Percentiles rank a stretch among this genome's conserved stretches.
Evolutionary conservation across 1,140 invertebrate genomes (phyloP).

Genomic region (Episyrphus balteatus): DNA sequence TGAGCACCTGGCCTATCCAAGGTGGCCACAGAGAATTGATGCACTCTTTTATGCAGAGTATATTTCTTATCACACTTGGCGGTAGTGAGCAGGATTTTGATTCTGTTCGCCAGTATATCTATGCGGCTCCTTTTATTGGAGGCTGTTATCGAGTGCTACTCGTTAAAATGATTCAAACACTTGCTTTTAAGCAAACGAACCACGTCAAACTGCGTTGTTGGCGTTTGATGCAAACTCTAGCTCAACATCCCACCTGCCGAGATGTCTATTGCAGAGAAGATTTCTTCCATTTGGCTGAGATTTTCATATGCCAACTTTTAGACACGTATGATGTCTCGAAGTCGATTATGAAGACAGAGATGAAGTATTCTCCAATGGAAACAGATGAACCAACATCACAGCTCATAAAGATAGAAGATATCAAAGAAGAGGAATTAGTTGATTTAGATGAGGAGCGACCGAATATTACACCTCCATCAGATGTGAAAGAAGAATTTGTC

Average conservation of each 20-base stretch:
- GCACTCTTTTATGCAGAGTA: slow-evolving; percentile 19
- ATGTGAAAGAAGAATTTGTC: no score
- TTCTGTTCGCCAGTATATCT: slow-evolving; percentile 15
- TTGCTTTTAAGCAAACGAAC: slow-evolving; percentile 27
- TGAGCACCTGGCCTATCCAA: slow-evolving; percentile 19
- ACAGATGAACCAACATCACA: slow-evolving; percentile 11
- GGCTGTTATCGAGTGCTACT: slow-evolving; percentile 23
- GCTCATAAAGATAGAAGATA: neutral
- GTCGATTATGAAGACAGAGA: slow-evolving; percentile 16
- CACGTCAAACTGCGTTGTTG: slow-evolving; percentile 23
- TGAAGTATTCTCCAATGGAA: neutral
- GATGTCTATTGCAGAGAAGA: slow-evolving; percentile 20
- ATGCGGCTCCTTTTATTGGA: slow-evolving; percentile 25
- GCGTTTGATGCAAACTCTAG: slow-evolving; percentile 22
- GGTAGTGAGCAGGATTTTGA: slow-evolving; percentile 15
- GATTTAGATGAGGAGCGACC: no score
- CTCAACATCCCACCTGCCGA: slow-evolving; percentile 19
- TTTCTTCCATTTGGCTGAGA: slow-evolving; percentile 29
- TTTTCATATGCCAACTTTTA: slow-evolving; percentile 28
- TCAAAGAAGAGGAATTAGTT: neutral
- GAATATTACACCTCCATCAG: no score
- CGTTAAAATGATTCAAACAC: slow-evolving; percentile 22
- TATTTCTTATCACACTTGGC: slow-evolving; percentile 17
- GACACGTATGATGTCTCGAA: slow-evolving; percentile 30
- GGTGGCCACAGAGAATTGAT: slow-evolving; percentile 21